Percentiles rank a stretch among this genome's conserved stretches.
Conservation (phyloP, 2,888 invertebrate species). For the Acrocyrtus sp. region DNA sequence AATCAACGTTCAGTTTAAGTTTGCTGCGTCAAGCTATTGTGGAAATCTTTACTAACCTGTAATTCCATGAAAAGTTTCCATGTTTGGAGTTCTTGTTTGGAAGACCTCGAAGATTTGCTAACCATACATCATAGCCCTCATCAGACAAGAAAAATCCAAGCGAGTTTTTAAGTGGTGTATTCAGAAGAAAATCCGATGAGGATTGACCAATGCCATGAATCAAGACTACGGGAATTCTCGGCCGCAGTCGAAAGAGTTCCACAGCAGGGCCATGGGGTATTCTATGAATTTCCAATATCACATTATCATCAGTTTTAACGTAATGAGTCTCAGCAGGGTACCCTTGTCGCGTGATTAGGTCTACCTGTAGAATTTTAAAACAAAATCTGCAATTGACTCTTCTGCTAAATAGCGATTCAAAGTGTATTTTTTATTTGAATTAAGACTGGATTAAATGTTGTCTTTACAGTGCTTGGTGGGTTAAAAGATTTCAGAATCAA, state of each 20-base stretch:
- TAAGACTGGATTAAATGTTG: neutral
- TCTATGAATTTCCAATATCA: constrained; percentile 68
- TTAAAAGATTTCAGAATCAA: constrained; percentile 7
- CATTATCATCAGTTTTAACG: constrained; percentile 68
- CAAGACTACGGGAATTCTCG: constrained; percentile 68
- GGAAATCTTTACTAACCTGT: constrained; percentile 12
- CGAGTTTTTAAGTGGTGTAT: constrained; percentile 72
- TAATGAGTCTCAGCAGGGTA: constrained; percentile 68
- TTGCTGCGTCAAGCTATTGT: too few relatives aligned
- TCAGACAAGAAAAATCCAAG: constrained; percentile 66
- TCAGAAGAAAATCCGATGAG: constrained; percentile 81
- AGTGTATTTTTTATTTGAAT: neutral
- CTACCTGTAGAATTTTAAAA: constrained; percentile 63
- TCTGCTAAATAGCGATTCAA: neutral
- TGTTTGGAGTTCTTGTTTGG: constrained; percentile 19
- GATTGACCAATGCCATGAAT: constrained; percentile 85
- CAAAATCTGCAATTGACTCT: neutral
- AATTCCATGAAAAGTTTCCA: constrained; percentile 35
- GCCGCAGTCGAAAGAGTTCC: neutral
- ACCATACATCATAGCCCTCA: constrained; percentile 69
- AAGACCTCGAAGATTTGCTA: constrained; percentile 63
- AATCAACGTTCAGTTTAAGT: neutral
- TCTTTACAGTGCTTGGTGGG: constrained; percentile 23
- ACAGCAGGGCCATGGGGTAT: constrained; percentile 66
- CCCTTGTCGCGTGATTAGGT: constrained; percentile 67